A percentile compares a stretch with the other conserved stretches of the same genome.
Evolutionary conservation across 2,888 invertebrate species (phyloP).

Genomic region (Zele albiditarsus): DNA sequence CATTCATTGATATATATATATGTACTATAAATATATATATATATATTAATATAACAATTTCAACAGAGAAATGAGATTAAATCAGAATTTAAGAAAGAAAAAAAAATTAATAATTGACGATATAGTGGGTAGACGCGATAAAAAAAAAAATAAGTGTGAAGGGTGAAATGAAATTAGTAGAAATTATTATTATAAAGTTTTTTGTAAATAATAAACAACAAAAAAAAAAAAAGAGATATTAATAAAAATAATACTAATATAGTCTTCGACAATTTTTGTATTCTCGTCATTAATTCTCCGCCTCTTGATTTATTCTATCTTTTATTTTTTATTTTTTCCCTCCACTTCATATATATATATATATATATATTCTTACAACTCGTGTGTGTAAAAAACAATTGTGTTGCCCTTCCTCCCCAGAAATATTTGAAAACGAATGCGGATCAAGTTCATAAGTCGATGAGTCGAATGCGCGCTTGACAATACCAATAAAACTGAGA

Average conservation of each 20-base stretch:
- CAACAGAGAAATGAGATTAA: conserved; percentile 45
- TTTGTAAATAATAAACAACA: conserved; percentile 72
- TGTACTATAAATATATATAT: conserved; percentile 29
- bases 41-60: conserved; percentile 56
- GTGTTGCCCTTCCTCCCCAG: neutral
- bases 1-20: conserved; percentile 34
- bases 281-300: conserved; percentile 28
- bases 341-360: neutral
- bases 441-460: conserved; percentile 23
- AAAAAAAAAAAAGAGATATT: conserved; percentile 66
- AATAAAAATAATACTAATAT: conserved; percentile 71
- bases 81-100: conserved; percentile 46
- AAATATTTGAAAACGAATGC: neutral
- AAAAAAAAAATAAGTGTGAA: conserved; percentile 62
- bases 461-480: conserved; percentile 40
- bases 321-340: neutral
- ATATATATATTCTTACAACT: neutral
- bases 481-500: conserved; percentile 63
- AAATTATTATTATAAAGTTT: conserved; percentile 65
- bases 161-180: conserved; percentile 56
- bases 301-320: neutral
- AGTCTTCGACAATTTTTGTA: conserved; percentile 44
- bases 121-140: conserved; percentile 45
- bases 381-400: conserved; percentile 7
- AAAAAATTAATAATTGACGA: conserved; percentile 59